phyloP scores from a whole-genome alignment of 2,888 invertebrate genomes.

The Trachelus iudaicus region DNA sequence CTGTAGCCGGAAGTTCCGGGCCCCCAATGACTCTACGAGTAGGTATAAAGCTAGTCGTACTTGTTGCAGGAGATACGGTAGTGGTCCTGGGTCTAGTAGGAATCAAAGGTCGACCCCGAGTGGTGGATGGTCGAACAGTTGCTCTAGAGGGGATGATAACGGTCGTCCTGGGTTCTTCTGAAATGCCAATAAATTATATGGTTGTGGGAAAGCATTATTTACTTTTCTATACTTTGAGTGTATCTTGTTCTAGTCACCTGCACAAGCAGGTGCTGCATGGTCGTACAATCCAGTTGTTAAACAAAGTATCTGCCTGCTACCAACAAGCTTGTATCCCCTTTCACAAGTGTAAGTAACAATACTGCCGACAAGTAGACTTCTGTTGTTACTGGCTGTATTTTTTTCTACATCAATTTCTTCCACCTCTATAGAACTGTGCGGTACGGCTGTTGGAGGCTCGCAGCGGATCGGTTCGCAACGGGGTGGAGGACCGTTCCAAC shows the following conservation, averaged over 20 bases:
- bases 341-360: constrained; percentile 81
- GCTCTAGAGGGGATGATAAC: constrained; percentile 44
- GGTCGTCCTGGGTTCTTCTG: constrained; percentile 68
- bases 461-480: constrained; percentile 74
- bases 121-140: constrained; percentile 50
- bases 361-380: constrained; percentile 71
- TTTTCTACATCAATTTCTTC: constrained; percentile 48
- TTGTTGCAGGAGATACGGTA: constrained; percentile 42
- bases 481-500: constrained; percentile 95
- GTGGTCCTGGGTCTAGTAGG: constrained; percentile 54
- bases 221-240: not conserved
- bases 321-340: constrained; percentile 76
- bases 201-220: not conserved
- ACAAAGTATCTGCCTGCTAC: constrained; percentile 76
- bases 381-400: constrained; percentile 45
- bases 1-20: constrained; percentile 55
- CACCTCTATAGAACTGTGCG: constrained; percentile 51
- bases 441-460: constrained; percentile 50
- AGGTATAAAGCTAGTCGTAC: constrained; percentile 23
- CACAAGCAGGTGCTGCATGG: constrained; percentile 78
- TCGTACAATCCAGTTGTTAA: constrained; percentile 84
- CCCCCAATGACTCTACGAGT: constrained; percentile 25
- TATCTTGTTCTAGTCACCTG: constrained; percentile 66
- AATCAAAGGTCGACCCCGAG: constrained; percentile 61
- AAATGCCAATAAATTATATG: constrained; percentile 15